Evolutionary conservation across 2,113 vertebrate genomes (phyloP).

Genomic region (Garra rufa): DNA sequence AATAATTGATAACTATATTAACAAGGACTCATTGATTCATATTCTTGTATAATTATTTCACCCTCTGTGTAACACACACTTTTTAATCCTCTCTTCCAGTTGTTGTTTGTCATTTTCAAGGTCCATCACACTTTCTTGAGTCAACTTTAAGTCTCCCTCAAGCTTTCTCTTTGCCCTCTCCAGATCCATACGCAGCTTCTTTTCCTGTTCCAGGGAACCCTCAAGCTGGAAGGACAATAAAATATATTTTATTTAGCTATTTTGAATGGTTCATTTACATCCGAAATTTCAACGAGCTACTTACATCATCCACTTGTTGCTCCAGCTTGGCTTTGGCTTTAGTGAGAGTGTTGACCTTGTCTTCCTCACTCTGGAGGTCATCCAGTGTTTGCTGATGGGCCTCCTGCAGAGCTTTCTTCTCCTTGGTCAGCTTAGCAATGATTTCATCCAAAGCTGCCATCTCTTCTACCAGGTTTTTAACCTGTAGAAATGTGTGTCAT

Average conservation of each 20-base stretch:
- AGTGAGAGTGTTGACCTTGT: slow-evolving; percentile 79
- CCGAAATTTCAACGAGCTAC: slow-evolving; percentile 17
- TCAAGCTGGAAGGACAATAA: slow-evolving; percentile 67
- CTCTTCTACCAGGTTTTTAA: slow-evolving; percentile 83
- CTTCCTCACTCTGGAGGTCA: slow-evolving; percentile 82
- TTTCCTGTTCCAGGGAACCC: slow-evolving; percentile 78
- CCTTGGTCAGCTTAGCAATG: slow-evolving; percentile 81
- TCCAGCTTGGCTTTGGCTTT: slow-evolving; percentile 82
- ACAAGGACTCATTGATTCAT: too few relatives aligned
- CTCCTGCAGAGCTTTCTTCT: slow-evolving; percentile 83
- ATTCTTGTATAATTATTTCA: not conserved
- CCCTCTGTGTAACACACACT: slow-evolving; percentile 56
- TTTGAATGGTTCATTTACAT: not conserved
- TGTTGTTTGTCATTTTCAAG: slow-evolving; percentile 79
- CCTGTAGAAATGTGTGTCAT: slow-evolving; percentile 55
- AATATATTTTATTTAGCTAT: not conserved
- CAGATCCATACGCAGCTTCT: slow-evolving; percentile 79
- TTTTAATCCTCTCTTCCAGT: slow-evolving; percentile 76
- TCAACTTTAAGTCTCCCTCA: slow-evolving; percentile 78
- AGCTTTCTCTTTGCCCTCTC: slow-evolving; percentile 77
- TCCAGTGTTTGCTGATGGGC: slow-evolving; percentile 82
- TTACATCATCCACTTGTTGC: slow-evolving; percentile 81
- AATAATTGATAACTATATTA: too few relatives aligned
- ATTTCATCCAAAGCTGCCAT: slow-evolving; percentile 79
- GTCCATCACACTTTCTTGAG: slow-evolving; percentile 77